A percentile compares a stretch with the other conserved stretches of the same genome.
Evolutionary conservation across 2,888 invertebrate genomes (phyloP).

Genomic region (Vannuccia rotundouncinata): DNA sequence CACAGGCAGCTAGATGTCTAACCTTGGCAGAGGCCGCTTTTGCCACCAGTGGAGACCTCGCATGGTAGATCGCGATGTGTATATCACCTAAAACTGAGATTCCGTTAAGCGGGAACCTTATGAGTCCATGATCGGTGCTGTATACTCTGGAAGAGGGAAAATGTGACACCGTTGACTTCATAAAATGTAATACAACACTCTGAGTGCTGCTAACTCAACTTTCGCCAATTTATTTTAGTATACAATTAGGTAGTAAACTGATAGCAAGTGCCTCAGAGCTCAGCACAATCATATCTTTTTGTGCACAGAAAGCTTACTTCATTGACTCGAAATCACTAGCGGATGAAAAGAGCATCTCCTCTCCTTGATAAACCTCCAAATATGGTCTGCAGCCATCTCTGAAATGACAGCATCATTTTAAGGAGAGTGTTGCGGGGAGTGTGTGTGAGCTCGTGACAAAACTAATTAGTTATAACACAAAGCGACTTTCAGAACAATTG

Average conservation of each 20-base stretch:
- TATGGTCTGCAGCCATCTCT: slow-evolving; percentile 88
- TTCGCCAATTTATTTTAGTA: too few species aligned
- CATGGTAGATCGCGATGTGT: slow-evolving; percentile 68
- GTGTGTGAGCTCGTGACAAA: too few species aligned
- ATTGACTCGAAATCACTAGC: slow-evolving; percentile 82
- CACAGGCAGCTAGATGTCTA: too few species aligned
- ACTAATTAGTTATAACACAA: too few species aligned
- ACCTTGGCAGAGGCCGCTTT: not conserved
- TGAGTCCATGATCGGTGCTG: slow-evolving; percentile 49
- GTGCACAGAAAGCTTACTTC: slow-evolving; percentile 61
- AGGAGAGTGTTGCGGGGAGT: too few species aligned
- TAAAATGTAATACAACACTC: too few species aligned
- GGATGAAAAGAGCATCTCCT: slow-evolving; percentile 69
- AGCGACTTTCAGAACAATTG: too few species aligned
- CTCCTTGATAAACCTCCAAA: slow-evolving; percentile 79
- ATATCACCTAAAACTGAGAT: slow-evolving; percentile 78
- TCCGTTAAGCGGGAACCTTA: slow-evolving; percentile 65
- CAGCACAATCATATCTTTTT: too few species aligned
- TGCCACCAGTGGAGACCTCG: slow-evolving; percentile 72
- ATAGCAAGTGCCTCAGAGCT: too few species aligned
- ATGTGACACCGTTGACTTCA: not conserved
- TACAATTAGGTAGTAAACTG: too few species aligned
- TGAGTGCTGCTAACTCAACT: too few species aligned
- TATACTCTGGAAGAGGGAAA: slow-evolving; percentile 54
- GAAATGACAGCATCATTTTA: too few species aligned